phyloP scores from a whole-genome alignment of 35 echinoderm and acorn worm species.

The Amphiura filiformis region DNA sequence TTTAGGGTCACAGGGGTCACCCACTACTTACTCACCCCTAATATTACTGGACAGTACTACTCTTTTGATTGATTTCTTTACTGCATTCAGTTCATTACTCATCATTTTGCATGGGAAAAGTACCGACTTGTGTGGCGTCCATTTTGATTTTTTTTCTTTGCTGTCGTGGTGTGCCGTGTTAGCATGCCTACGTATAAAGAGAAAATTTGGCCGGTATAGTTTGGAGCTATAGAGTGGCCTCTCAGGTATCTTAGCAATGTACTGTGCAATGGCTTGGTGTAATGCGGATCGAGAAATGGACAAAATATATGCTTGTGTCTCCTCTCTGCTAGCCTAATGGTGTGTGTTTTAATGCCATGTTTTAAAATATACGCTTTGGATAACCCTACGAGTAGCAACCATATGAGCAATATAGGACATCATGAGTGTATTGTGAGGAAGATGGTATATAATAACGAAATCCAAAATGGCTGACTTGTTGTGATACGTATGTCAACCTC shows the following conservation, averaged over 20 bases:
- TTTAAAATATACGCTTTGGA: too few species aligned
- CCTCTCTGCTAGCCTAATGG: not conserved
- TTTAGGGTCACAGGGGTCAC: slow-evolving; percentile 9
- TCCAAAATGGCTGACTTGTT: too few species aligned
- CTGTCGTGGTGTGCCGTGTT: not conserved
- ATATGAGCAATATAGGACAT: too few species aligned
- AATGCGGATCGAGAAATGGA: not conserved
- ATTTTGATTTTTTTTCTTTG: not conserved
- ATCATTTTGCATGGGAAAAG: not conserved
- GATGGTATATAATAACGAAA: too few species aligned
- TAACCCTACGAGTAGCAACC: too few species aligned
- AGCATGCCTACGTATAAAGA: not conserved
- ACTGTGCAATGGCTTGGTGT: not conserved
- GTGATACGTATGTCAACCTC: too few species aligned
- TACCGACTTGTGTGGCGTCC: not conserved
- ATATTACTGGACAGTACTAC: not conserved
- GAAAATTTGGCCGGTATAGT: not conserved
- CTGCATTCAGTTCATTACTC: not conserved
- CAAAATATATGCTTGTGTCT: not conserved
- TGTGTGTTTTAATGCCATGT: not conserved
- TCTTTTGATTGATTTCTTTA: not conserved
- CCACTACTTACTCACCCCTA: not conserved
- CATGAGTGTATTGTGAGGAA: too few species aligned
- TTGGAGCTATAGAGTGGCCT: not conserved
- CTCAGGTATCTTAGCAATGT: not conserved